Base-by-base conservation (phyloP, 2,888 invertebrate genomes). In the Eupithecia insigniata region DNA sequence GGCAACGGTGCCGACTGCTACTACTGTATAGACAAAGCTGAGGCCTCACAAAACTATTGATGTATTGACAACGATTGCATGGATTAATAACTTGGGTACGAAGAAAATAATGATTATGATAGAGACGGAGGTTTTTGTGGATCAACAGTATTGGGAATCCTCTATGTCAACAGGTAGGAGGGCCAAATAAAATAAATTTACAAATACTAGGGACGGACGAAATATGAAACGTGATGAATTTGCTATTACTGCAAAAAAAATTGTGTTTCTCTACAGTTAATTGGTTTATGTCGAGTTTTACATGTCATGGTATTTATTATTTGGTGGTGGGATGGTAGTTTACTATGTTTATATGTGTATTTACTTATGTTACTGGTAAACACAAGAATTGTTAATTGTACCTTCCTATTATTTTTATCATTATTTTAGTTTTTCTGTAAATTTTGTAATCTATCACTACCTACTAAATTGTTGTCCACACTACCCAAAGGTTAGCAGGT, bases 1-100 rank as follows among this genome's bases (percentile, higher is more conserved):
- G 6, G 84, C 87, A 26, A 87, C 86, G 46, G 46, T 66, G 12
- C 78, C 86, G 0, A 83, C 85, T 0, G 46, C n/a, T 14, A 14
- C 22, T 26, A 5, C 14, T 55, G 14, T 26, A 12, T 87, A 86
- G 7, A 83, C 87, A 22, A 87, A 86, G 43, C 61, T 66, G 18
- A 79, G 86, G 0, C 1, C 22, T 16, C 10, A 0, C 7, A 10
- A 2, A 34, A 12, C 61, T n/a, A n/a, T 12, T 62, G 61, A 62
- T 34, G n/a, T 22, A 55, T 26, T 55, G 4, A 55, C 55, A 12
- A 55, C 0, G 14, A 55, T 55, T 2, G 55, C 51, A 18, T 51
- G 10, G 10, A 46, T 22, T n/a, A 22, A 51, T 51, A 22, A n/a
- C 8, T 46, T 46, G n/a, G 22, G 3, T 6, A 6, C 30, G 30